phyloP scores from a whole-genome alignment of 2,113 vertebrate species.

The Numenius arquata region DNA sequence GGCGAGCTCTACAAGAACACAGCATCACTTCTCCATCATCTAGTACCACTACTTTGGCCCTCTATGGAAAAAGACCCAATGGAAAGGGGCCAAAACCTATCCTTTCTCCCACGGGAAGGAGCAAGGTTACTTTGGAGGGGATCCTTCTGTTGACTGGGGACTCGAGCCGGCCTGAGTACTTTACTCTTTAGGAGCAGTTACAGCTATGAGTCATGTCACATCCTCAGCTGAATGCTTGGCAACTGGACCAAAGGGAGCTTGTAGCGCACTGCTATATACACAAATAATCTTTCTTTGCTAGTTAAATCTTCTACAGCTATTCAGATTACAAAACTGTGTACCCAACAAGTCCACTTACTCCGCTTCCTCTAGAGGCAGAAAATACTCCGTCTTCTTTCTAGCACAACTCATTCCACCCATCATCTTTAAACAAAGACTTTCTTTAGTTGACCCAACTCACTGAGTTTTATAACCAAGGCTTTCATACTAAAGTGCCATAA shows the following conservation, averaged over 20 bases:
- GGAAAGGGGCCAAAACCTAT: not conserved
- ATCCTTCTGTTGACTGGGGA: not conserved
- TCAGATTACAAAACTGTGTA: not conserved
- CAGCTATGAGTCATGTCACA: not conserved
- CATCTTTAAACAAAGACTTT: not conserved
- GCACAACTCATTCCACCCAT: not conserved
- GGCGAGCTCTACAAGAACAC: not conserved
- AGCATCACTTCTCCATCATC: not conserved
- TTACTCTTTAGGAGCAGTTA: not conserved
- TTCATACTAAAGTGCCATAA: not conserved
- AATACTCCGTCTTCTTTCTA: not conserved
- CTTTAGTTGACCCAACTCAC: not conserved
- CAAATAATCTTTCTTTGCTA: not conserved
- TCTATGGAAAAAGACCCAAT: not conserved
- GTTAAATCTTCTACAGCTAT: not conserved
- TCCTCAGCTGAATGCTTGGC: not conserved
- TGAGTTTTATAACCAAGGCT: not conserved
- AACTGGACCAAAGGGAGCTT: not conserved
- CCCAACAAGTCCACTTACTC: not conserved
- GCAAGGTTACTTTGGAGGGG: not conserved
- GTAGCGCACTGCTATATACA: not conserved
- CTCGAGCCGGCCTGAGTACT: not conserved
- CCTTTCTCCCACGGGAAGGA: not conserved
- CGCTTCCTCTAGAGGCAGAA: not conserved
- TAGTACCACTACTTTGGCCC: not conserved